Conservation (phyloP, 1,140 invertebrate species). For the Cyclargus thomasi region DNA sequence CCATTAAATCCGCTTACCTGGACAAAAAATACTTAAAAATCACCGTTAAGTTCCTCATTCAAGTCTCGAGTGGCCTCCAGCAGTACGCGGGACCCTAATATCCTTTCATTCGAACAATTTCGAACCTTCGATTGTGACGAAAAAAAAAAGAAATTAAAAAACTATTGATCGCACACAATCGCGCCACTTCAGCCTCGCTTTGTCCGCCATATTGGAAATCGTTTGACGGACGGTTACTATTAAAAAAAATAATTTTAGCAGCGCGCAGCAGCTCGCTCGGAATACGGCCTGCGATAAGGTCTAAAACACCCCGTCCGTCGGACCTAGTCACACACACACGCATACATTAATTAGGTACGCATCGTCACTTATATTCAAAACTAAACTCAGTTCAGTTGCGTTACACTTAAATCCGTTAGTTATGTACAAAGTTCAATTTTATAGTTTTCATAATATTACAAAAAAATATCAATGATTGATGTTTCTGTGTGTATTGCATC, state of each 20-base stretch:
- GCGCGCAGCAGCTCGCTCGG: not conserved
- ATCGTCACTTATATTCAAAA: not conserved
- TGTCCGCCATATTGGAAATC: constrained; percentile 66
- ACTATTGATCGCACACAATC: constrained; percentile 67
- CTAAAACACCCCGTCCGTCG: not conserved
- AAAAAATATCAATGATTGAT: too few relatives aligned
- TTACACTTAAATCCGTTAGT: too few relatives aligned
- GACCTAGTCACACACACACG: not conserved
- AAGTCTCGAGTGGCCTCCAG: constrained; percentile 59
- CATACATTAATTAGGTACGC: too few relatives aligned
- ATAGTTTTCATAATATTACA: too few relatives aligned
- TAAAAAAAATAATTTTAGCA: constrained; percentile 6
- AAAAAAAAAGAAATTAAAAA: constrained; percentile 66
- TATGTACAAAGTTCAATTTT: too few relatives aligned
- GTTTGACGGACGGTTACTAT: constrained; percentile 48
- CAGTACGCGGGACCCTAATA: constrained; percentile 52
- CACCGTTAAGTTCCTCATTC: constrained; percentile 63
- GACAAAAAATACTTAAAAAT: constrained; percentile 56
- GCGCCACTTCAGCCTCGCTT: constrained; percentile 56
- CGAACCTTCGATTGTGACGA: constrained; percentile 59
- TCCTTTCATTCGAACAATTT: constrained; percentile 63
- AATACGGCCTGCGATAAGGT: not conserved
- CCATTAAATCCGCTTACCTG: constrained; percentile 57
- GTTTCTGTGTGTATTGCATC: too few relatives aligned
- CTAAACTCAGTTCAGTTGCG: not conserved